These are phyloP conservation scores for Kryptolebias ocellatus DNA, from an alignment of 2,797 vertebrate species.

Conservation along the genomic window DNA sequence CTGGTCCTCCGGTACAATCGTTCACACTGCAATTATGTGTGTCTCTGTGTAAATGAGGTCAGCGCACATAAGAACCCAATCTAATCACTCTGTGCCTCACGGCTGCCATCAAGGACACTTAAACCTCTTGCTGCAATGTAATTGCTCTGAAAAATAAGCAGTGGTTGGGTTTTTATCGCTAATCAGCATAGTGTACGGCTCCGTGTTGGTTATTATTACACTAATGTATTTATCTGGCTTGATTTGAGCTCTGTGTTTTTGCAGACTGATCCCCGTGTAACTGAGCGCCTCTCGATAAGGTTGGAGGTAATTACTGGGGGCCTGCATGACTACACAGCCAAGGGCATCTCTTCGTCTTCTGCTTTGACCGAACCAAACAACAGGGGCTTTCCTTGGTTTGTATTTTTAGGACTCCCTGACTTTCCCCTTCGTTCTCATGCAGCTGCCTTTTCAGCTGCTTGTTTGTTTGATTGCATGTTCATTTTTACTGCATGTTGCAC, in stretches of 20 bases:
- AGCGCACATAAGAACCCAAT: constrained; percentile 70
- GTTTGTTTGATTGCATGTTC: not conserved
- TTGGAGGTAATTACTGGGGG: constrained; percentile 77
- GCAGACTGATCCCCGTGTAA: constrained; percentile 47
- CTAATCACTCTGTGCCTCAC: constrained; percentile 73
- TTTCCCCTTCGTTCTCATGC: constrained; percentile 32
- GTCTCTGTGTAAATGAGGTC: constrained; percentile 75
- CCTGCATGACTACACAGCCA: constrained; percentile 75
- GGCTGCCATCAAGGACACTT: constrained; percentile 73
- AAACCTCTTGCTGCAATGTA: constrained; percentile 52
- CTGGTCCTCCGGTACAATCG: constrained; percentile 51
- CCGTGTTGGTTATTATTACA: constrained; percentile 65
- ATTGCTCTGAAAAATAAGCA: constrained; percentile 70
- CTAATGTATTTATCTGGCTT: constrained; percentile 69
- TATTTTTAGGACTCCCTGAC: constrained; percentile 69
- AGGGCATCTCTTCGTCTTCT: constrained; percentile 74
- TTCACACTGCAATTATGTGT: constrained; percentile 71
- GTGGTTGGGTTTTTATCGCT: constrained; percentile 55
- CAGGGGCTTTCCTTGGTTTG: constrained; percentile 75
- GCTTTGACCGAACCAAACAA: constrained; percentile 65
- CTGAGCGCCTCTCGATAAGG: constrained; percentile 72
- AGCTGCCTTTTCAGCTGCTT: constrained; percentile 19
- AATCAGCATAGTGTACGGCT: constrained; percentile 64
- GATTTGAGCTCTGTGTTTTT: constrained; percentile 52
- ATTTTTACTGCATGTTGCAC: constrained; percentile 16